These are phyloP conservation scores for Callocephalon fimbriatum DNA, from an alignment of 2,113 vertebrate species.

Conservation along the genomic window DNA sequence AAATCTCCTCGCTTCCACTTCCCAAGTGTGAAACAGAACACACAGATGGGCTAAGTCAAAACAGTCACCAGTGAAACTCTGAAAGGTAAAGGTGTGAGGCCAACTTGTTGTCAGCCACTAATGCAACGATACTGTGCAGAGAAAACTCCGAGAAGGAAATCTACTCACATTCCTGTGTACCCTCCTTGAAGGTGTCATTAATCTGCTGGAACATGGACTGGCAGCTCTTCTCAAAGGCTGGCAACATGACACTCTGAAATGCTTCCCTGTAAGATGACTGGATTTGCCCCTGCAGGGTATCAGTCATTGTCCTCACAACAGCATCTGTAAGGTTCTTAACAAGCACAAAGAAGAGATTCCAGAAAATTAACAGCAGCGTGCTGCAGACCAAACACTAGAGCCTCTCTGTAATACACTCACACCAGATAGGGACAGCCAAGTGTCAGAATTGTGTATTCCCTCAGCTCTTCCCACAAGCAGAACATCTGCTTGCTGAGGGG, in stretches of 20 bases:
- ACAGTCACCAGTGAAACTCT: background rate
- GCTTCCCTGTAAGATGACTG: slow-evolving; percentile 92
- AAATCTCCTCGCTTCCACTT: background rate
- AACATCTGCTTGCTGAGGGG: background rate
- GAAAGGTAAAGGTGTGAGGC: background rate
- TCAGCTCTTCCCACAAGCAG: background rate
- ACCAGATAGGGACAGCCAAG: background rate
- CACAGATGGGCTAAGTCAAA: background rate
- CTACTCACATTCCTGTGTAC: slow-evolving; percentile 94
- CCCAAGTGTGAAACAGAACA: background rate
- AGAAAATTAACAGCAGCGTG: background rate
- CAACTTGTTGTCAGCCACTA: background rate
- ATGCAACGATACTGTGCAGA: accelerated
- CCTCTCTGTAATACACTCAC: background rate
- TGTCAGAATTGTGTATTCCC: background rate
- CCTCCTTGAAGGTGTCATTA: slow-evolving; percentile 97
- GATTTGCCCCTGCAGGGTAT: slow-evolving; percentile 93
- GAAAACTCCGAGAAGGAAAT: background rate
- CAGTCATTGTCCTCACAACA: slow-evolving; percentile 90
- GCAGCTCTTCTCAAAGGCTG: slow-evolving; percentile 95
- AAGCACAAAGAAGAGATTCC: background rate
- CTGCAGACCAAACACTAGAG: background rate
- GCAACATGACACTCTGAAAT: slow-evolving; percentile 92
- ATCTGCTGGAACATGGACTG: slow-evolving; percentile 99
- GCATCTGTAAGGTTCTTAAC: slow-evolving; percentile 89